These are phyloP conservation scores for Phalloptychus januarius DNA, from an alignment of 2,797 vertebrate genomes.

Conservation along the genomic window DNA sequence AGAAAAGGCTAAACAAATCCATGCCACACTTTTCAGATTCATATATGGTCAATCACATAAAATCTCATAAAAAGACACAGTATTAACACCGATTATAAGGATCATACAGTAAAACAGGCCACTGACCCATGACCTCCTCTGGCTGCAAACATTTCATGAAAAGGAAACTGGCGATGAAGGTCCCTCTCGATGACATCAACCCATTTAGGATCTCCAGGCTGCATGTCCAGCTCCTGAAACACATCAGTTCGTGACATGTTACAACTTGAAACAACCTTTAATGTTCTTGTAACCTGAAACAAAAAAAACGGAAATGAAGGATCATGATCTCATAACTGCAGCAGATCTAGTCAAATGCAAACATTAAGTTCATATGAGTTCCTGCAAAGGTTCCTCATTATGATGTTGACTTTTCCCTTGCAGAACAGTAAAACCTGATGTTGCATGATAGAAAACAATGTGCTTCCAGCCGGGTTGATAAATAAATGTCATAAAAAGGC, in stretches of 20 bases:
- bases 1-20: not conserved
- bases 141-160: constrained; percentile 97
- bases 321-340: not conserved
- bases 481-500: not conserved
- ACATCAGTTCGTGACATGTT: not conserved
- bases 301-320: not conserved
- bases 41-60: too few species aligned
- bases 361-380: not conserved
- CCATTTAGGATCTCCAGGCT: constrained; percentile 92
- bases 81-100: not conserved
- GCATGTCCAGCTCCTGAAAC: constrained; percentile 87
- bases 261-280: not conserved
- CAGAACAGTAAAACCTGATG: not conserved
- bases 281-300: not conserved
- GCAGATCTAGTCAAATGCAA: not conserved
- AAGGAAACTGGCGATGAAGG: constrained; percentile 97
- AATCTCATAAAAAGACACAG: not conserved
- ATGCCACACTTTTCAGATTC: not conserved
- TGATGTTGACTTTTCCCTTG: not conserved
- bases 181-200: constrained; percentile 94
- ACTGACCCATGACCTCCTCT: constrained; percentile 93
- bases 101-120: not conserved
- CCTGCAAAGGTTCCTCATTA: not conserved
- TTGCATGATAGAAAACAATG: not conserved
- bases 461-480: not conserved